phyloP scores from a whole-genome alignment of 2,113 vertebrate genomes.

The Cichladusa arquata region DNA sequence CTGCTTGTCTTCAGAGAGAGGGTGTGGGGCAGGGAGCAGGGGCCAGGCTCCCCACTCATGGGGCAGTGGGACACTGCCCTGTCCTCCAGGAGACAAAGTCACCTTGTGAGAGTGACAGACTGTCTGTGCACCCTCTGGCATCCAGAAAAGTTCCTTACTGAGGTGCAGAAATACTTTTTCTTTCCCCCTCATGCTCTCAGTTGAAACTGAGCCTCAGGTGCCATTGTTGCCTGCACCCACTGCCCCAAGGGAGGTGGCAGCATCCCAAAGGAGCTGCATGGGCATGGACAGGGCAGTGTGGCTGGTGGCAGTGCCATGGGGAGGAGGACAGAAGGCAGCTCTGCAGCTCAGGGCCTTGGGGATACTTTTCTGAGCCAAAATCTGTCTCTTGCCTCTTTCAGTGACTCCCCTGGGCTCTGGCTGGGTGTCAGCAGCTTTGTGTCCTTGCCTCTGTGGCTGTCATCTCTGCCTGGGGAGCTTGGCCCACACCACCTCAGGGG shows the following conservation, averaged over 20 bases:
- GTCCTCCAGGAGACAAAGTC: not conserved
- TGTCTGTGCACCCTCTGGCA: not conserved
- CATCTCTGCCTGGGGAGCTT: not conserved
- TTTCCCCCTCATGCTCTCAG: accelerated
- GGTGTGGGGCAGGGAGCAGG: not conserved
- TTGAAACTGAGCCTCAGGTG: accelerated
- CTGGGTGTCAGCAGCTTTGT: not conserved
- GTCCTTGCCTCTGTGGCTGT: not conserved
- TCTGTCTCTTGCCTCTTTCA: not conserved
- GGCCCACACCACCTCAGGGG: accelerated
- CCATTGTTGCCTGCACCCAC: accelerated
- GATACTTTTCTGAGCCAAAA: not conserved
- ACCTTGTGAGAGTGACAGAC: not conserved
- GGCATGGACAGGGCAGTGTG: not conserved
- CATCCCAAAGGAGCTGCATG: not conserved
- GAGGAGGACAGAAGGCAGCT: not conserved
- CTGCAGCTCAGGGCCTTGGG: not conserved
- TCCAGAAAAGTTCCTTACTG: not conserved
- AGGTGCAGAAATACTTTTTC: not conserved
- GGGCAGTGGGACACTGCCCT: not conserved
- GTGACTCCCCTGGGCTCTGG: not conserved
- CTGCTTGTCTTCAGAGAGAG: not conserved
- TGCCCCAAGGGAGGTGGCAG: not conserved
- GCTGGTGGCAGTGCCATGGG: not conserved
- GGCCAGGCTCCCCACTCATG: not conserved